Evolutionary conservation across 2,797 vertebrate species (phyloP).

Genomic region (Telmatherina bonti): DNA sequence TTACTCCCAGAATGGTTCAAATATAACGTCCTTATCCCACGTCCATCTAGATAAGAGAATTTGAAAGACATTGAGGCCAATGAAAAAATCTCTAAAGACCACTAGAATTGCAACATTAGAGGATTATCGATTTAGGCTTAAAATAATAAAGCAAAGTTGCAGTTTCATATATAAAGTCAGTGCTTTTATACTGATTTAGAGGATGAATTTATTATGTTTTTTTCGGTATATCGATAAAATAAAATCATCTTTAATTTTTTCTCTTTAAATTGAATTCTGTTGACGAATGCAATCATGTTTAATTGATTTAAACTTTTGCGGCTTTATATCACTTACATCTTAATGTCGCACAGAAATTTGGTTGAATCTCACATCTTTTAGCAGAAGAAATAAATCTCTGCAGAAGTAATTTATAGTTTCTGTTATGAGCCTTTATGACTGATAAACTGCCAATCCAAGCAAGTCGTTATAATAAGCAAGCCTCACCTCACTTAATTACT

Average conservation of each 20-base stretch:
- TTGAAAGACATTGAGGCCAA: conserved; percentile 5
- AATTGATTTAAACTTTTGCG: background rate
- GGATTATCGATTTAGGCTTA: conserved; percentile 12
- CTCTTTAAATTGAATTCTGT: background rate
- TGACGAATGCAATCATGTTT: background rate
- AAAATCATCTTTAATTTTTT: background rate
- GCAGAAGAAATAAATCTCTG: background rate
- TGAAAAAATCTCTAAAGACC: conserved; percentile 3
- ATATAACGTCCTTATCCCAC: background rate
- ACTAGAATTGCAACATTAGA: background rate
- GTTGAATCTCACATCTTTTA: background rate
- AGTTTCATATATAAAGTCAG: background rate
- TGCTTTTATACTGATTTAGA: background rate
- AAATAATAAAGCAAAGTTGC: background rate
- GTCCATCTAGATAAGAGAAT: conserved; percentile 7
- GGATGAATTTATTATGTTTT: background rate
- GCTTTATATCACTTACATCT: background rate
- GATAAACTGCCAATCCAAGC: background rate
- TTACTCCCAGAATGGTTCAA: conserved; percentile 17
- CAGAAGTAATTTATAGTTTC: background rate
- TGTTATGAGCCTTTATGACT: conserved; percentile 3
- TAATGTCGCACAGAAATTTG: background rate
- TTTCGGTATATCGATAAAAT: background rate
- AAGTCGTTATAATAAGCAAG: conserved; percentile 7
- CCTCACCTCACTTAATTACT: background rate